Evolutionary conservation across 2,113 vertebrate species (phyloP).

Genomic region (Gasterosteus nipponicus): DNA sequence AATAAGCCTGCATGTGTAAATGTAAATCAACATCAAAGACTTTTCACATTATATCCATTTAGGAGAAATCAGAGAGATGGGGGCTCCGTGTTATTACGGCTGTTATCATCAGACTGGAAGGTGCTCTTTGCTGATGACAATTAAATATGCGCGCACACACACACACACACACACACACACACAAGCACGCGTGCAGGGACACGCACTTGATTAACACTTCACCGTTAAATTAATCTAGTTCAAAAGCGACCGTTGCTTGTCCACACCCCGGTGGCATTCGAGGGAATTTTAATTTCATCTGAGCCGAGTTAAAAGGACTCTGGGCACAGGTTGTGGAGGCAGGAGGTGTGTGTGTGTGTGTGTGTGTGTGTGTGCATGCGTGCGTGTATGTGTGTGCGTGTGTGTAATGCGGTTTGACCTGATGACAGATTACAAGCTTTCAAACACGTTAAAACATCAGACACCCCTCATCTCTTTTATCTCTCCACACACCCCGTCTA

Average conservation of each 20-base stretch:
- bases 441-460: conserved; percentile 66
- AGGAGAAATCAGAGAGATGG: conserved; percentile 71
- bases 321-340: conserved; percentile 53
- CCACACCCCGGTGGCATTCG: conserved; percentile 68
- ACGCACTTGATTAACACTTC: conserved; percentile 75
- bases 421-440: conserved; percentile 77
- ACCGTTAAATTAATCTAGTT: conserved; percentile 76
- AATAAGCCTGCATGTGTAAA: conserved; percentile 50
- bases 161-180: conserved; percentile 19
- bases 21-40: conserved; percentile 68
- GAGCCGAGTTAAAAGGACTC: conserved; percentile 74
- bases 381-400: conserved; percentile 31
- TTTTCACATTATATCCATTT: conserved; percentile 69
- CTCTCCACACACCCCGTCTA: conserved; percentile 30
- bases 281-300: conserved; percentile 76
- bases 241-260: conserved; percentile 66
- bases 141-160: conserved; percentile 60
- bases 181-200: conserved; percentile 29
- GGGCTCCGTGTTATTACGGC: conserved; percentile 66
- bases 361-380: conserved; percentile 37
- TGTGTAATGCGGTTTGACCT: conserved; percentile 65
- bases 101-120: conserved; percentile 78
- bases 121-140: conserved; percentile 75
- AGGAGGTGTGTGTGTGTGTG: conserved; percentile 32
- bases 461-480: conserved; percentile 66